Evolutionary conservation across 2,888 invertebrate genomes (phyloP).

Genomic region (Acrobasis suavella): DNA sequence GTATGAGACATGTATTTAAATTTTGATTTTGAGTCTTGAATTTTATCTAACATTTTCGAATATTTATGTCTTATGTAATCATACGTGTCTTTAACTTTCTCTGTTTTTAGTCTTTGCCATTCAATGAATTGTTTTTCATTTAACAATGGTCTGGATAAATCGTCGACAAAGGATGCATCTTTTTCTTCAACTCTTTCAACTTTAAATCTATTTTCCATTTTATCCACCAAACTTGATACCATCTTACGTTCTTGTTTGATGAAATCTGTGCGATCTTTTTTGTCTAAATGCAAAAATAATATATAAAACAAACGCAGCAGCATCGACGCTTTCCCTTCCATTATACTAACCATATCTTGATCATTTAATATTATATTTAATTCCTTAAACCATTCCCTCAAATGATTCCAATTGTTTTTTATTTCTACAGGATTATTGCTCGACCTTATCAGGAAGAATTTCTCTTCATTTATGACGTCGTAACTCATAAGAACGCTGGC

Average conservation of each 20-base stretch:
- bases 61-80: slow-evolving; percentile 67
- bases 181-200: slow-evolving; percentile 58
- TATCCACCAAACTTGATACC: slow-evolving; percentile 64
- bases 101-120: slow-evolving; percentile 81
- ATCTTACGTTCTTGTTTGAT: slow-evolving; percentile 73
- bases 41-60: slow-evolving; percentile 59
- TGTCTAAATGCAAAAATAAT: slow-evolving; percentile 83
- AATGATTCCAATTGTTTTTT: slow-evolving; percentile 76
- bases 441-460: slow-evolving; percentile 71
- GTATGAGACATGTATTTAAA: slow-evolving; percentile 36
- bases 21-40: slow-evolving; percentile 54
- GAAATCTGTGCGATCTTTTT: slow-evolving; percentile 80
- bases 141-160: slow-evolving; percentile 68
- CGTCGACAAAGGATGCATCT: slow-evolving; percentile 59
- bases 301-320: slow-evolving; percentile 83
- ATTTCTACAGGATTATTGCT: slow-evolving; percentile 64
- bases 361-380: slow-evolving; percentile 72
- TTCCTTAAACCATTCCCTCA: slow-evolving; percentile 77
- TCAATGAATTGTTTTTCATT: slow-evolving; percentile 77
- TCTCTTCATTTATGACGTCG: slow-evolving; percentile 81
- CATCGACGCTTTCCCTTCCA: slow-evolving; percentile 73
- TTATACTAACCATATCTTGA: slow-evolving; percentile 71
- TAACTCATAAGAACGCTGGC: slow-evolving; percentile 82
- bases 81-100: slow-evolving; percentile 68
- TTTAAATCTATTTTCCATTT: slow-evolving; percentile 63